Evolutionary conservation across 2,888 invertebrate genomes (phyloP).

Genomic region (Nomada lathburiana): DNA sequence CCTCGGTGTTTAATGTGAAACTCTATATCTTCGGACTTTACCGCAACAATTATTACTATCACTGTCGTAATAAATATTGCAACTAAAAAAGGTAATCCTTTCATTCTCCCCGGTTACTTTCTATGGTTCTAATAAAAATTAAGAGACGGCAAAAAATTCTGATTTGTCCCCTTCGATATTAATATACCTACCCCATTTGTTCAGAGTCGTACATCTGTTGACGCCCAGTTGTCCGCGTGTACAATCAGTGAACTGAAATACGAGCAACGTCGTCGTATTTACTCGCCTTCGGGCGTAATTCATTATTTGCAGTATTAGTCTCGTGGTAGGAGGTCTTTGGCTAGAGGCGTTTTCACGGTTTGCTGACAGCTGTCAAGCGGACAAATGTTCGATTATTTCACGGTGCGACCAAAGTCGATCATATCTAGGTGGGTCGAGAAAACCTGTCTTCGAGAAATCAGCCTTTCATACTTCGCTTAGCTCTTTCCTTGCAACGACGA

Average conservation of each 20-base stretch:
- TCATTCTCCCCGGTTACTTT: too few relatives aligned
- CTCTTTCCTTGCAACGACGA: too few relatives aligned
- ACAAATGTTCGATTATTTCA: constrained; percentile 26
- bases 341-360: constrained; percentile 71
- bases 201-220: constrained; percentile 36
- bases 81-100: too few relatives aligned
- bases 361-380: constrained; percentile 72
- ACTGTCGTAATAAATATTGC: too few relatives aligned
- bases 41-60: too few relatives aligned
- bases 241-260: constrained; percentile 36
- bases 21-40: neutral
- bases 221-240: neutral
- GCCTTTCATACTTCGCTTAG: neutral
- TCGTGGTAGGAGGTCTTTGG: constrained; percentile 57
- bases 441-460: neutral
- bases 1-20: neutral
- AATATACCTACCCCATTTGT: neutral
- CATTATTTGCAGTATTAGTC: constrained; percentile 56
- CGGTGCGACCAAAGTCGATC: neutral
- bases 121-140: too few relatives aligned
- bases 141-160: too few relatives aligned
- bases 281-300: constrained; percentile 53
- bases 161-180: neutral
- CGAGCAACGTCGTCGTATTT: constrained; percentile 31
- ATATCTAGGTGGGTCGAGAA: neutral